Evolutionary conservation across 1,140 invertebrate genomes (phyloP), one percentile per base, ranked within the genome.

Genomic region (Chionoecetes opilio): DNA sequence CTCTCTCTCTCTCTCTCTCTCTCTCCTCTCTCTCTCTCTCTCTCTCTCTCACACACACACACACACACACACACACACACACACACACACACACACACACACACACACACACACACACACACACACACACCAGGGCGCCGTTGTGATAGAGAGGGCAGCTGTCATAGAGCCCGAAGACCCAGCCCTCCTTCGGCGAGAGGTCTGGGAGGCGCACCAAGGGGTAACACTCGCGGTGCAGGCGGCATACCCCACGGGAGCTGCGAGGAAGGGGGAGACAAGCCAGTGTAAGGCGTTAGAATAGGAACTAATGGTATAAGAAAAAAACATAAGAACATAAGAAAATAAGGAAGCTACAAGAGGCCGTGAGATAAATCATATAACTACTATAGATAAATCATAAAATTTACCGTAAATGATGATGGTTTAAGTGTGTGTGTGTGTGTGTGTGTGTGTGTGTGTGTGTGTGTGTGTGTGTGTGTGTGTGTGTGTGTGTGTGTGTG

Each of bases 141-240:
- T 94, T 17, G 93, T 90, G 53, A 9, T 35, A 29, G 21, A 94
- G 29, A 2, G 93, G 93, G 97, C 98, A 99, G 9, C 98, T 98
- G 96, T 98, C 98, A 96, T 98, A 98, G 97, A 98, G 98, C 0
- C 98, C 98, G 93, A 98, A 97, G 34, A 98, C 97, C 98, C 98
- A 98, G 14, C 98, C 97, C 85, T 98, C 98, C 96, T 97, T 97
- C 53, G 97, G 97, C 41, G 97, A 97, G 2, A 98, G 96, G 95
- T 98, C 97, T 0, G 98, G 98, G 8, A 97, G 97, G 97, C 98
- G 98, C 96, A 98, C 98, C 96, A 98, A 98, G 0, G 98, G 98
- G 97, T 98, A 98, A 96, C 98, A 99, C 96, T 98, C 95, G 17
- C 53, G 26, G 87, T 84, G 29, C n/a, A 11, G 87, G 17, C 86